These are phyloP conservation scores for Philopedon plagiatum DNA, from an alignment of 2,888 invertebrate species.

Conservation along the genomic window DNA sequence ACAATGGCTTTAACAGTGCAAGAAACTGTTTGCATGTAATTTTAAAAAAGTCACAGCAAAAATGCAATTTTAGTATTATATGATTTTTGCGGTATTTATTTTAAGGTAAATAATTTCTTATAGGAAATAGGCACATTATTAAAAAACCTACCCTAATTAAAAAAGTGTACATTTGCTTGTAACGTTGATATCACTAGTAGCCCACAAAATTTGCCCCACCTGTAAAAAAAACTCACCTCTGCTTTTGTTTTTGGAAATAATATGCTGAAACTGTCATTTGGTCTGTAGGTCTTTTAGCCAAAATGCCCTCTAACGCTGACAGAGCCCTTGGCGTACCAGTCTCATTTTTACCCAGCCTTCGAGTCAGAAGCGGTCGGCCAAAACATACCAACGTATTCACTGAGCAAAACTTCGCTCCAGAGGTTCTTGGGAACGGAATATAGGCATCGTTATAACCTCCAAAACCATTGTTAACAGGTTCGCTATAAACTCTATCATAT, in stretches of 20 bases:
- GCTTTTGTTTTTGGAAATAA: conserved; percentile 76
- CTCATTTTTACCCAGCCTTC: conserved; percentile 74
- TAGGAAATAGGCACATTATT: too few relatives aligned
- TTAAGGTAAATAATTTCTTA: too few relatives aligned
- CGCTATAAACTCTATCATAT: conserved; percentile 57
- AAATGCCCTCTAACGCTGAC: conserved; percentile 76
- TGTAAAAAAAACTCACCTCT: conserved; percentile 29
- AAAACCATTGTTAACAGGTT: conserved; percentile 60
- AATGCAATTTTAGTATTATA: too few relatives aligned
- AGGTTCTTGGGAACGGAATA: conserved; percentile 95
- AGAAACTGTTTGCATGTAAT: too few relatives aligned
- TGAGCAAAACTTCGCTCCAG: conserved; percentile 93
- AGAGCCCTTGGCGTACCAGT: conserved; percentile 82
- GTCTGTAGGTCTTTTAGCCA: conserved; percentile 62
- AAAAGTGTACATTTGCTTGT: background rate
- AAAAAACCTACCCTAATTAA: too few relatives aligned
- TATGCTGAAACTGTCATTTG: conserved; percentile 77
- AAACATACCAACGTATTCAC: conserved; percentile 79
- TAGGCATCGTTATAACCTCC: conserved; percentile 79
- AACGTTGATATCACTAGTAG: too few relatives aligned
- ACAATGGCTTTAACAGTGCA: too few relatives aligned
- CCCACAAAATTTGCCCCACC: too few relatives aligned
- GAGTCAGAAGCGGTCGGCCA: conserved; percentile 74
- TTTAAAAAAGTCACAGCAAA: too few relatives aligned
- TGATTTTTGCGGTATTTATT: too few relatives aligned